Conservation (phyloP, 1,140 invertebrate species). For the Lamellibrachia luymesi region DNA sequence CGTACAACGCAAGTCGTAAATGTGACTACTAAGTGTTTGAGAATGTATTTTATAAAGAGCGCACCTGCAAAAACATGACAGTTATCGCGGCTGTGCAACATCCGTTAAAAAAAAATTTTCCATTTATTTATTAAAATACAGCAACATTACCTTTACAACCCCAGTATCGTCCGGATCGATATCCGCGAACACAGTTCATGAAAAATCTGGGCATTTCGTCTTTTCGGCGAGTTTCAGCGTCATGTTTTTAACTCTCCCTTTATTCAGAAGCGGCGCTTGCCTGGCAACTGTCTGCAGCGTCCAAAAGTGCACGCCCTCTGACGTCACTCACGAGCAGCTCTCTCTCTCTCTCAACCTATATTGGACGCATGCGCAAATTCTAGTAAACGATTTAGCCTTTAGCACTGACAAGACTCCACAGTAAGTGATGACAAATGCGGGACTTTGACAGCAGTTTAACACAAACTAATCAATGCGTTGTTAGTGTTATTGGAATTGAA, state of each 20-base stretch:
- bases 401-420: too few species aligned
- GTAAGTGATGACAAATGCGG: too few species aligned
- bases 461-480: too few species aligned
- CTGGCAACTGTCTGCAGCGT: background rate
- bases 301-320: slow-evolving; percentile 2
- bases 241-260: background rate
- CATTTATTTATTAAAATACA: background rate
- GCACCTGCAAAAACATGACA: background rate
- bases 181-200: background rate
- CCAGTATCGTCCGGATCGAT: slow-evolving; percentile 3
- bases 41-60: background rate
- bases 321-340: background rate
- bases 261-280: background rate
- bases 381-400: too few species aligned
- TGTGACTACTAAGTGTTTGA: background rate
- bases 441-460: too few species aligned
- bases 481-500: too few species aligned
- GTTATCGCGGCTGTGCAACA: background rate
- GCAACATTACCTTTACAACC: background rate
- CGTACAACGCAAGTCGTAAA: background rate
- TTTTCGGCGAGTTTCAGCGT: background rate
- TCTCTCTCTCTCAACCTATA: too few species aligned
- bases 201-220: background rate
- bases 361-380: too few species aligned
- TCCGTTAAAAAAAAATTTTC: background rate